phyloP scores from a whole-genome alignment of 1,140 invertebrate genomes.

The Aphaenogaster ashmeadi region DNA sequence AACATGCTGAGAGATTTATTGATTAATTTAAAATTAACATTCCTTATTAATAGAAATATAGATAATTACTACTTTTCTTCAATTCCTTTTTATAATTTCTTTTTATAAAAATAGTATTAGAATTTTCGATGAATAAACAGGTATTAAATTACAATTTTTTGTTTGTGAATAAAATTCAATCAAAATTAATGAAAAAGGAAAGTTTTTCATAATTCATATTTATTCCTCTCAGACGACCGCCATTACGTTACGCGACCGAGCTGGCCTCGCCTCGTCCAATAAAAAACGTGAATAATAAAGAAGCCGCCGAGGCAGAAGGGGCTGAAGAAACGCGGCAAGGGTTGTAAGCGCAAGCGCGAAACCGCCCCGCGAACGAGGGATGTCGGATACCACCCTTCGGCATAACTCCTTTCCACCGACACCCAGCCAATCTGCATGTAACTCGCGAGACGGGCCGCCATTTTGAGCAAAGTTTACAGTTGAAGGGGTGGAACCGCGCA shows the following conservation, averaged over 20 bases:
- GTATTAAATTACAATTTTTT: slow-evolving; percentile 10
- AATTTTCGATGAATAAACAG: not conserved
- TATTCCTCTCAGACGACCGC: slow-evolving; percentile 55
- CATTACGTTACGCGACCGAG: slow-evolving; percentile 76
- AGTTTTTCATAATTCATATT: not conserved
- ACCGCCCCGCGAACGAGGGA: slow-evolving; percentile 81
- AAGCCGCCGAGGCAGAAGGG: slow-evolving; percentile 70
- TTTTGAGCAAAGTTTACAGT: slow-evolving; percentile 83
- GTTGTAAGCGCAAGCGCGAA: slow-evolving; percentile 85
- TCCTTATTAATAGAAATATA: not conserved
- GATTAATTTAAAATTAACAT: not conserved
- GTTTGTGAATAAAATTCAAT: not conserved
- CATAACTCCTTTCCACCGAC: slow-evolving; percentile 81
- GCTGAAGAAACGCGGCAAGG: slow-evolving; percentile 78
- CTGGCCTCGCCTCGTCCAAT: slow-evolving; percentile 68
- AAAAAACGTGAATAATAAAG: slow-evolving; percentile 83
- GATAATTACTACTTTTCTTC: not conserved
- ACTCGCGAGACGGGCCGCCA: slow-evolving; percentile 81
- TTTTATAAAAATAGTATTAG: not conserved
- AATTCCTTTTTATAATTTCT: not conserved
- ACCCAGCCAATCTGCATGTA: slow-evolving; percentile 87
- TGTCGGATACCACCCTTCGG: slow-evolving; percentile 80
- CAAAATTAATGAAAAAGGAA: not conserved
- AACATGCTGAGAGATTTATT: not conserved
- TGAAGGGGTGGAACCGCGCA: slow-evolving; percentile 60